A percentile compares a stretch with the other conserved stretches of the same genome.
These are phyloP conservation scores for Cosmia trapezina DNA, from an alignment of 2,888 invertebrate species.

Conservation along the genomic window DNA sequence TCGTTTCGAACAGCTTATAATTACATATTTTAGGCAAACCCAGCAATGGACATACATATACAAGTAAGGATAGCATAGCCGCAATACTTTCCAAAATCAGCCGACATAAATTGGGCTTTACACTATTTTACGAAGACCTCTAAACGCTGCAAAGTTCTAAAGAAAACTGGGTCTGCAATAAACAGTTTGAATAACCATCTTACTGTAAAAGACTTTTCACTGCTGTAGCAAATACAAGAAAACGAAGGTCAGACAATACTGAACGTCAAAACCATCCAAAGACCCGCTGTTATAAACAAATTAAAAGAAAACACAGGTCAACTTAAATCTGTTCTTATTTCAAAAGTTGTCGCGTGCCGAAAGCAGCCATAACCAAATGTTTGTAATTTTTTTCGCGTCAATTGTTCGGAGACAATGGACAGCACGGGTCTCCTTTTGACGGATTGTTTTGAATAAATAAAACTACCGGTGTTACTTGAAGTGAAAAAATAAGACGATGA, in stretches of 20 bases:
- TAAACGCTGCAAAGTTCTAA: neutral
- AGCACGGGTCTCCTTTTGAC: constrained; percentile 62
- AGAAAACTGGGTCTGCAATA: neutral
- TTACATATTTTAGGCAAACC: neutral
- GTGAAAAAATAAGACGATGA: constrained; percentile 43
- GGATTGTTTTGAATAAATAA: constrained; percentile 73
- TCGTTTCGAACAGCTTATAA: neutral
- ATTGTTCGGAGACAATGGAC: constrained; percentile 70
- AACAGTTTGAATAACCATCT: neutral
- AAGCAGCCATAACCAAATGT: constrained; percentile 56
- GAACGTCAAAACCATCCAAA: constrained; percentile 14
- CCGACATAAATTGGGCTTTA: constrained; percentile 2
- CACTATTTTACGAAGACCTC: constrained; percentile 16
- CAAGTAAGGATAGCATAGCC: neutral
- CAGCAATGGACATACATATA: constrained; percentile 6
- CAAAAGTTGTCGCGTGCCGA: constrained; percentile 70
- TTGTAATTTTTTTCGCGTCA: constrained; percentile 64
- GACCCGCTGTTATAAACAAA: constrained; percentile 18
- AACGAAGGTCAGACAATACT: neutral
- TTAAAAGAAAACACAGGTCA: constrained; percentile 25
- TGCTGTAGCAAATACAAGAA: neutral
- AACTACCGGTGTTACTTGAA: constrained; percentile 71
- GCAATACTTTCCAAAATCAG: constrained; percentile 19
- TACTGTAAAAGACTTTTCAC: neutral
- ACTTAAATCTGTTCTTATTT: constrained; percentile 34